Evolutionary conservation across 2,888 invertebrate species (phyloP).

Genomic region (Adelphocoris suturalis): DNA sequence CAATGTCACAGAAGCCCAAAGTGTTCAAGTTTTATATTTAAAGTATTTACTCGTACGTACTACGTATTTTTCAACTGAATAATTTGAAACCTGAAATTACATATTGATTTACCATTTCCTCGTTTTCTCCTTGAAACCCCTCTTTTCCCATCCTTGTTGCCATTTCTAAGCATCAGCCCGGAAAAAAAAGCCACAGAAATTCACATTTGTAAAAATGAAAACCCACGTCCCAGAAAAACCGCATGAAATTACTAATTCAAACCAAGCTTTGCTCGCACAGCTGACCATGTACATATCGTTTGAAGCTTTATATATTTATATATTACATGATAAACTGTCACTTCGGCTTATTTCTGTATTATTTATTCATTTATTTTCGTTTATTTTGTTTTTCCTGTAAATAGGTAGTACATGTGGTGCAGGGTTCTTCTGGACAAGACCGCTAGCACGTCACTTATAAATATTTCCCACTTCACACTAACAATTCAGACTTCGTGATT

Average conservation of each 20-base stretch:
- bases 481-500: neutral
- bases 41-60: too few relatives aligned
- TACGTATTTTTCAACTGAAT: too few relatives aligned
- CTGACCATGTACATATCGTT: constrained; percentile 2
- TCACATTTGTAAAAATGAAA: neutral
- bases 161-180: neutral
- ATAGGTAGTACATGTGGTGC: constrained; percentile 15
- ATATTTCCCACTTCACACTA: neutral
- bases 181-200: neutral
- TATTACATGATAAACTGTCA: neutral
- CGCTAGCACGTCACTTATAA: neutral
- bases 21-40: too few relatives aligned
- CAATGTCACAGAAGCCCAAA: too few relatives aligned
- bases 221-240: neutral
- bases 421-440: neutral
- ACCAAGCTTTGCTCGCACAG: constrained; percentile 3
- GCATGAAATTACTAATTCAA: constrained; percentile 30
- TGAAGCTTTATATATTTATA: neutral
- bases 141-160: neutral
- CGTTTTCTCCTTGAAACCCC: constrained; percentile 9
- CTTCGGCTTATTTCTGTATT: neutral
- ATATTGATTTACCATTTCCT: neutral
- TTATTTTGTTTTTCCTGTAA: neutral
- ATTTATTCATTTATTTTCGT: neutral
- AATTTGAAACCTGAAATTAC: too few relatives aligned